Evolutionary conservation across 2,888 invertebrate species (phyloP).

Genomic region (Drosophila formosana): DNA sequence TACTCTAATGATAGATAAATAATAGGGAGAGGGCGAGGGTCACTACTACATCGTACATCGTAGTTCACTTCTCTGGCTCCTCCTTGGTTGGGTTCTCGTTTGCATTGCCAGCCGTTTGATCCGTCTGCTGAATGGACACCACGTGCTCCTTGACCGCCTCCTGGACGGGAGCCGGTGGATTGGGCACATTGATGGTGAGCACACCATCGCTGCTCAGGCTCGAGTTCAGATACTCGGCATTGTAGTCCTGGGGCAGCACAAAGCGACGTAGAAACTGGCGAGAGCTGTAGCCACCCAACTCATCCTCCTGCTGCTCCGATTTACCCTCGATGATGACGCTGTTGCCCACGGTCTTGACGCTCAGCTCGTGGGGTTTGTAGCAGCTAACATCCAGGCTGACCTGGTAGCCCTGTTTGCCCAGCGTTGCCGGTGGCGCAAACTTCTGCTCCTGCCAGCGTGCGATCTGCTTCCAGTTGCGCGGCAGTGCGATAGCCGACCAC

Average conservation of each 20-base stretch:
- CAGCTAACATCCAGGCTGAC: conserved; percentile 92
- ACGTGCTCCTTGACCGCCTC: conserved; percentile 85
- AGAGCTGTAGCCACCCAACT: conserved; percentile 90
- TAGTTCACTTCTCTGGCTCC: conserved; percentile 5
- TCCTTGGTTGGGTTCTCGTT: conserved; percentile 35
- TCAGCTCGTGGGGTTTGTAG: conserved; percentile 91
- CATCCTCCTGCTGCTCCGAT: conserved; percentile 90
- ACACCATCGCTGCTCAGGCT: conserved; percentile 91
- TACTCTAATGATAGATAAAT: not conserved
- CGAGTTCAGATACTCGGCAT: conserved; percentile 90
- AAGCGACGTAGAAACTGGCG: conserved; percentile 92
- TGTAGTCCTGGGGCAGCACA: conserved; percentile 90
- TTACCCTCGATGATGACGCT: conserved; percentile 90
- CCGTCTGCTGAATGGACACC: conserved; percentile 88
- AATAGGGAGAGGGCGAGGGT: not conserved
- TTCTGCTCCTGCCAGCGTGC: conserved; percentile 61
- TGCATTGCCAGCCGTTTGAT: conserved; percentile 64
- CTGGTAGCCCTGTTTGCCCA: conserved; percentile 89
- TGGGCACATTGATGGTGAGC: conserved; percentile 89
- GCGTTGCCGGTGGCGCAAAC: conserved; percentile 44
- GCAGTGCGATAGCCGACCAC: conserved; percentile 44
- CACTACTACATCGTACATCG: no score
- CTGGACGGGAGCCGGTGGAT: conserved; percentile 73
- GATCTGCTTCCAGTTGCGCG: conserved; percentile 61
- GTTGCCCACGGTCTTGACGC: conserved; percentile 91